phyloP scores from a whole-genome alignment of 2,797 vertebrate genomes.

The Melanotaenia parkinsoni region DNA sequence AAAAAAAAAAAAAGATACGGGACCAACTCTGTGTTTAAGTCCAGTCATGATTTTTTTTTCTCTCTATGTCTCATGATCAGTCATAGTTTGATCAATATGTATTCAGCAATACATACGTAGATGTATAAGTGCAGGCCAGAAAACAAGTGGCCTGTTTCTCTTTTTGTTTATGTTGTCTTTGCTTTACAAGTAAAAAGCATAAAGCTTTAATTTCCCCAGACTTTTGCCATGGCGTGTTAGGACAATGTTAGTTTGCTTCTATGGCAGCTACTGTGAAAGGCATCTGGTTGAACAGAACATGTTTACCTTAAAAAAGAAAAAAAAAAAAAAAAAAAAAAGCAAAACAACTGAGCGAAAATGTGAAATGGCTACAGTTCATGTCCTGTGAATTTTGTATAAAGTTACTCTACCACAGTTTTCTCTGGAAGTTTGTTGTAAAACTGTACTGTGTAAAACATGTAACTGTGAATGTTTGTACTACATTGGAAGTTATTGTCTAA shows the following conservation, averaged over 20 bases:
- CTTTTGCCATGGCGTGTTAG: conserved; percentile 77
- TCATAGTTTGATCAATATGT: conserved; percentile 79
- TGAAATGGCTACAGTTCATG: conserved; percentile 90
- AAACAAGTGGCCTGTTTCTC: conserved; percentile 73
- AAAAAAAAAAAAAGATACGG: conserved; percentile 52
- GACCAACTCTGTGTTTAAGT: conserved; percentile 80
- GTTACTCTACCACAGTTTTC: conserved; percentile 86
- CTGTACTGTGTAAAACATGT: conserved; percentile 93
- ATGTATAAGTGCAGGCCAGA: conserved; percentile 73
- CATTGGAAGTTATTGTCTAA: conserved; percentile 93
- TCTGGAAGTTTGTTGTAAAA: conserved; percentile 93
- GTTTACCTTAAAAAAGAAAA: conserved; percentile 77
- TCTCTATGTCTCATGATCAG: conserved; percentile 74
- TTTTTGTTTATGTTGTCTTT: conserved; percentile 79
- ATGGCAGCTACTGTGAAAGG: conserved; percentile 89
- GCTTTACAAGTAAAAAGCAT: conserved; percentile 81
- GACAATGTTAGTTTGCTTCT: conserved; percentile 84
- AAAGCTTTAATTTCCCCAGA: conserved; percentile 83
- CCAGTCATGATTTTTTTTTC: conserved; percentile 66
- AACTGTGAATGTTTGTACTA: conserved; percentile 94
- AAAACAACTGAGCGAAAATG: conserved; percentile 87
- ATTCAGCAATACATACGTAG: conserved; percentile 83
- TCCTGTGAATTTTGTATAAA: conserved; percentile 91
- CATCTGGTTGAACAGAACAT: conserved; percentile 77
- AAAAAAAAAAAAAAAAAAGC: conserved; percentile 62